Conservation (phyloP, 1,140 invertebrate genomes). For the Meteorus sp. region DNA sequence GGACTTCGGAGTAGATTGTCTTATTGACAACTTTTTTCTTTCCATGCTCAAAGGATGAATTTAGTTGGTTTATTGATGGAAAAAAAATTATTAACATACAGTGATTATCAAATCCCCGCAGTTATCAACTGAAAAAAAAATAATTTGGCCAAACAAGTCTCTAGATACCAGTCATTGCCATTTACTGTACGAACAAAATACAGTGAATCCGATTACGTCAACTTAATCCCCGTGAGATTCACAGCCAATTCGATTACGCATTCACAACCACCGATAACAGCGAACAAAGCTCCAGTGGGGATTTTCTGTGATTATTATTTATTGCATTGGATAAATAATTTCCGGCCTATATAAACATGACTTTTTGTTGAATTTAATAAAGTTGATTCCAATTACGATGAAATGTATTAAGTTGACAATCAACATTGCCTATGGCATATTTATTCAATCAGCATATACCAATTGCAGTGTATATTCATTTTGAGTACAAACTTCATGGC, state of each 20-base stretch:
- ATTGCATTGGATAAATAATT: slow-evolving; percentile 3
- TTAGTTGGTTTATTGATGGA: background rate
- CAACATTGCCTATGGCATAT: no score
- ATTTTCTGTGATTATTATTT: slow-evolving; percentile 14
- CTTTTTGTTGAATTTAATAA: background rate
- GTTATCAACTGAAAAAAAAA: background rate
- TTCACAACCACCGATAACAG: slow-evolving; percentile 31
- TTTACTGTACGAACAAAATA: slow-evolving; percentile 28
- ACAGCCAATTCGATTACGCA: slow-evolving; percentile 31
- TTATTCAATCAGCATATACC: no score
- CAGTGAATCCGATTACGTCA: slow-evolving; percentile 31
- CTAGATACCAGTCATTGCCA: slow-evolving; percentile 12
- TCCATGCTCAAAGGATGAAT: background rate
- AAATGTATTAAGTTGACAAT: no score
- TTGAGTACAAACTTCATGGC: no score
- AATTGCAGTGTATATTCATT: no score
- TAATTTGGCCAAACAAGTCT: background rate
- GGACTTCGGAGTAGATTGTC: no score
- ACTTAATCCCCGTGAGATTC: slow-evolving; percentile 32
- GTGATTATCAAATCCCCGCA: background rate
- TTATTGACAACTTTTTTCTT: background rate
- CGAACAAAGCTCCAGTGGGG: slow-evolving; percentile 11
- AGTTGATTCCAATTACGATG: no score
- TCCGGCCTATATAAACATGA: background rate
- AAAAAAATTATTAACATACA: background rate